These are phyloP conservation scores for Pyrochroa serraticornis DNA, from an alignment of 2,888 invertebrate genomes.

Conservation along the genomic window DNA sequence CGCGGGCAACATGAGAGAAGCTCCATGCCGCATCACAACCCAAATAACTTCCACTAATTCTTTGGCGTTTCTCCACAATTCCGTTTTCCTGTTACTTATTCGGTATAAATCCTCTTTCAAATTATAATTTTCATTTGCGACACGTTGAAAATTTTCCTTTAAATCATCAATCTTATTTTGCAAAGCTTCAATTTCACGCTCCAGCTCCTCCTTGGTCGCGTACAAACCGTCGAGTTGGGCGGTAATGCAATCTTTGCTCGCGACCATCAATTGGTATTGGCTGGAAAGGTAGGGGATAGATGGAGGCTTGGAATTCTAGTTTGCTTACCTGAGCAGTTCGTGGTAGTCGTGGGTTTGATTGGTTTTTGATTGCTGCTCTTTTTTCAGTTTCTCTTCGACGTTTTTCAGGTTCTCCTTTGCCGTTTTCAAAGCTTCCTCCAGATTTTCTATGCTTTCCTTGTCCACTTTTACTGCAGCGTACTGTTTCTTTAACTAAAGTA, in stretches of 20 bases:
- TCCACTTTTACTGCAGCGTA: constrained; percentile 18
- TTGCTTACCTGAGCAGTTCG: neutral
- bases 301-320: too few species aligned
- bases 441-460: neutral
- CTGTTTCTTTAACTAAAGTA: constrained; percentile 9
- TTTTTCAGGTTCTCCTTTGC: constrained; percentile 27
- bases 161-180: constrained; percentile 22
- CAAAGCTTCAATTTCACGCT: constrained; percentile 2
- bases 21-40: constrained; percentile 40
- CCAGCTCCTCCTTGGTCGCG: neutral
- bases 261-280: too few species aligned
- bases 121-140: constrained; percentile 8
- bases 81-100: constrained; percentile 31
- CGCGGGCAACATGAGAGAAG: constrained; percentile 42
- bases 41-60: constrained; percentile 39
- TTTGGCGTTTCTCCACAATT: constrained; percentile 42
- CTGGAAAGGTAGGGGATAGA: too few species aligned
- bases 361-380: constrained; percentile 21
- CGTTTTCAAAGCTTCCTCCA: constrained; percentile 34
- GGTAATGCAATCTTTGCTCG: too few species aligned
- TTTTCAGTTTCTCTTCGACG: constrained; percentile 26
- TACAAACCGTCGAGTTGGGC: neutral
- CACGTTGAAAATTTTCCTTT: constrained; percentile 32
- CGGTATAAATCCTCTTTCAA: constrained; percentile 27
- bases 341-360: neutral